Evolutionary conservation across 2,888 invertebrate species (phyloP), one percentile per base, ranked within the genome.

Genomic region (Meiosimyza platycephala): DNA sequence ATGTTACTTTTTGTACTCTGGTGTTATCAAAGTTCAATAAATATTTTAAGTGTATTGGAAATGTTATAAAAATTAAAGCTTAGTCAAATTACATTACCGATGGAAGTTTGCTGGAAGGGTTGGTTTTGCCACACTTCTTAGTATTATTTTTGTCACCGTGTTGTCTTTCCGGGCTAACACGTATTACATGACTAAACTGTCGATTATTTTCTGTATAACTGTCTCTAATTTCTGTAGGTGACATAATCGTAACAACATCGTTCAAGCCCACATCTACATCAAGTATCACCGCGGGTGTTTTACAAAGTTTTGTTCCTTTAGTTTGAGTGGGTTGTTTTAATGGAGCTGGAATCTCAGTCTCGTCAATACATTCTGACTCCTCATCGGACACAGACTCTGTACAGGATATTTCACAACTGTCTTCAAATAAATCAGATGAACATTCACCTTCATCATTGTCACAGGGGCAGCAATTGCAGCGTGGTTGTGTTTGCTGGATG

Each of bases 221-320:
- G 50, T 80, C 81, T 15, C 75, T 77, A 0, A 80, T 55, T 72
- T 79, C 79, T 11, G 64, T 54, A 1, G 77, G 77, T 11, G 73
- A 73, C 50, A 77, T 78, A 13, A 76, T 77, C 0, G 72, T 74
- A 4, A 81, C 68, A 1, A 79, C 78, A 48, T 82, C 83, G 5
- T 84, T 81, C 6, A 78, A 79, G 5, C 79, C 80, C 5, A 79
- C 76, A 72, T 83, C 82, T 6, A 85, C 79, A 62, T 84, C 81
- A 5, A 82, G 50, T 12, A 79, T 76, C 0, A 84, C 75, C 0
- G 84, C 77, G 0, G 83, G 80, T 3, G 76, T 78, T 72, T 75
- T 75, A 13, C 74, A 54, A 1, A 79, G 33, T 16, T 55, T 71
- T 15, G 7, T 59, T 48, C 66, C 33, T 66, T 73, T n/a, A 15